Conservation (phyloP, 2,113 vertebrate species). For the Oxyura jamaicensis region DNA sequence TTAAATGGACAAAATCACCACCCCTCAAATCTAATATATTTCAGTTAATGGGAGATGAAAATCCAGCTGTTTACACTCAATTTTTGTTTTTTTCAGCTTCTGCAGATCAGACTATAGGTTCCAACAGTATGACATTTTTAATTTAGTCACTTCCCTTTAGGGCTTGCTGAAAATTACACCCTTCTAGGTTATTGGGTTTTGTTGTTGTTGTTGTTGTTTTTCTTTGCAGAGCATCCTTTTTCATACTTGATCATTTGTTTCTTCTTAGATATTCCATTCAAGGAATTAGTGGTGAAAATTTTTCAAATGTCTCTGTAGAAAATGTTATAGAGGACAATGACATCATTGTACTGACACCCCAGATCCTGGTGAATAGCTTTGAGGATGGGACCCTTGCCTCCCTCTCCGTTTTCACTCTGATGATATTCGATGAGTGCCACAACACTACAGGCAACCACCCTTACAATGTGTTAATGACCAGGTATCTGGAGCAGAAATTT, state of each 20-base stretch:
- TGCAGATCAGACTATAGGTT: neutral
- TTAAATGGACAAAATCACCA: neutral
- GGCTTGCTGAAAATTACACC: neutral
- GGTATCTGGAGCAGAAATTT: constrained; percentile 81
- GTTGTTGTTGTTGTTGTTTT: neutral
- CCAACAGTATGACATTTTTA: neutral
- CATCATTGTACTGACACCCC: constrained; percentile 81
- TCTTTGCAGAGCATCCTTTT: neutral
- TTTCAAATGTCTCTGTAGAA: constrained; percentile 33
- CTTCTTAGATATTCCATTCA: constrained; percentile 67
- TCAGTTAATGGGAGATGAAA: neutral
- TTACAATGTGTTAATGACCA: constrained; percentile 82
- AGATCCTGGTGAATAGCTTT: constrained; percentile 82
- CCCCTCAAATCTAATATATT: neutral
- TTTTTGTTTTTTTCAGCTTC: neutral
- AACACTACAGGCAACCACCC: constrained; percentile 82
- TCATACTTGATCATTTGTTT: neutral
- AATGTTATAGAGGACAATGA: constrained; percentile 70
- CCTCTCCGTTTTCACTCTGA: constrained; percentile 79
- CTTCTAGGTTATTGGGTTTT: neutral
- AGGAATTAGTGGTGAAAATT: constrained; percentile 79
- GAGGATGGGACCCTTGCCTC: constrained; percentile 60
- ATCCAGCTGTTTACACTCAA: neutral
- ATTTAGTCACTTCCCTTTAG: neutral
- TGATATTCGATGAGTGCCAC: constrained; percentile 89